phyloP scores from a whole-genome alignment of 2,797 vertebrate genomes.

The Myripristis jacobus region DNA sequence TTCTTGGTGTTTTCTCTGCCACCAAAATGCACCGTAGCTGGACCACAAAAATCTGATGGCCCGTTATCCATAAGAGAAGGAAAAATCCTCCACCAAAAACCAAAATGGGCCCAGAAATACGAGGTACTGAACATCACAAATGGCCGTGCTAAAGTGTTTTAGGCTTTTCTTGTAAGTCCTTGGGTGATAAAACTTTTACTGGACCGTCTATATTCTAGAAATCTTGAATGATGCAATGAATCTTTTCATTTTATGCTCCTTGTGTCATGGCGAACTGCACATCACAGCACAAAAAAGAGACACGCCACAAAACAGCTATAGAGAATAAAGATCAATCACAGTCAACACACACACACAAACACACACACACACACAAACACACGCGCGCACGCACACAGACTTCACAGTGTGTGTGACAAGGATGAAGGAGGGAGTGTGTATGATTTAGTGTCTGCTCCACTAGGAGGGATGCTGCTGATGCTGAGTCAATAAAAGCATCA shows the following conservation, averaged over 20 bases:
- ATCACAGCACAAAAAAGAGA: slow-evolving; percentile 48
- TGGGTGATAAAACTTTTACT: no score
- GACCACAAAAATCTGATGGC: no score
- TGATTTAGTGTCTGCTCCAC: slow-evolving; percentile 66
- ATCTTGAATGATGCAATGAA: slow-evolving; percentile 14
- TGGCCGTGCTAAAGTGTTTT: no score
- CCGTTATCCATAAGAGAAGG: no score
- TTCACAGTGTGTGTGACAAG: slow-evolving; percentile 64
- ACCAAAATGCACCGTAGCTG: no score
- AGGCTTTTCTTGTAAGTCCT: no score
- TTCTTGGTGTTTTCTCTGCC: no score
- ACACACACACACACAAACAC: slow-evolving; percentile 47
- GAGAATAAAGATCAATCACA: slow-evolving; percentile 73
- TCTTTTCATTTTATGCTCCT: slow-evolving; percentile 39
- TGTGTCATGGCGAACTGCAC: slow-evolving; percentile 55
- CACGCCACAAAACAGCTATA: slow-evolving; percentile 33
- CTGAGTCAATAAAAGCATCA: slow-evolving; percentile 77
- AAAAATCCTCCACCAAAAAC: no score
- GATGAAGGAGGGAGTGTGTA: slow-evolving; percentile 63
- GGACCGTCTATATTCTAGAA: no score
- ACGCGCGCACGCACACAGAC: slow-evolving; percentile 47
- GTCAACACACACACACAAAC: slow-evolving; percentile 27
- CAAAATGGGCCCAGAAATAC: no score
- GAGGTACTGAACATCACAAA: no score
- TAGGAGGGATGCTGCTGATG: slow-evolving; percentile 56